Conservation (phyloP, 2,797 vertebrate species). For the Poecilia picta region DNA sequence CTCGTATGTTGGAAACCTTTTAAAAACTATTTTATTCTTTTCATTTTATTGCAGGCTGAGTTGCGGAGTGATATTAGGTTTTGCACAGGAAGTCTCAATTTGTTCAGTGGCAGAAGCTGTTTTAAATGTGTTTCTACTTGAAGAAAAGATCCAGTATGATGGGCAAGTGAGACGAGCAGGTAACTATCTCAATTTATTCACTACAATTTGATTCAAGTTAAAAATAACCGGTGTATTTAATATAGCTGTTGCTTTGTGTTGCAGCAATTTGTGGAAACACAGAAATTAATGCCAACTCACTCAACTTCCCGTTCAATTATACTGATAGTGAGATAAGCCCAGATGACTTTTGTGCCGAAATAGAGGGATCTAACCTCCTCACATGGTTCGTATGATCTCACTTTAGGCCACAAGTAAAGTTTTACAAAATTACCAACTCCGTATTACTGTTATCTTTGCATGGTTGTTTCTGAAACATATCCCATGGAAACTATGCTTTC, state of each 20-base stretch:
- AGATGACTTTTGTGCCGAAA: conserved; percentile 21
- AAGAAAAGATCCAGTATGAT: neutral
- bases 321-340: accelerated
- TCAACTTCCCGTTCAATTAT: conserved; percentile 9
- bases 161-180: conserved; percentile 64
- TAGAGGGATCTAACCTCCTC: neutral
- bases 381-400: conserved; percentile 60
- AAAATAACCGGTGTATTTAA: neutral
- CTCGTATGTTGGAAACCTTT: neutral
- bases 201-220: neutral
- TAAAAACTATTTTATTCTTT: neutral
- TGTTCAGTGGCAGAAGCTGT: conserved; percentile 51
- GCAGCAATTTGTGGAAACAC: conserved; percentile 67
- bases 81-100: conserved; percentile 32
- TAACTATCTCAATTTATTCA: conserved; percentile 36
- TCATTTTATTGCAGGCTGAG: conserved; percentile 2
- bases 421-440: neutral
- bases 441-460: neutral
- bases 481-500: neutral
- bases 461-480: neutral
- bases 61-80: conserved; percentile 59
- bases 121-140: conserved; percentile 6
- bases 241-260: conserved; percentile 7
- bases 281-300: neutral
- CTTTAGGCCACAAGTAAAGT: neutral